Conservation (phyloP, 2,113 vertebrate species). For the Physeter macrocephalus region DNA sequence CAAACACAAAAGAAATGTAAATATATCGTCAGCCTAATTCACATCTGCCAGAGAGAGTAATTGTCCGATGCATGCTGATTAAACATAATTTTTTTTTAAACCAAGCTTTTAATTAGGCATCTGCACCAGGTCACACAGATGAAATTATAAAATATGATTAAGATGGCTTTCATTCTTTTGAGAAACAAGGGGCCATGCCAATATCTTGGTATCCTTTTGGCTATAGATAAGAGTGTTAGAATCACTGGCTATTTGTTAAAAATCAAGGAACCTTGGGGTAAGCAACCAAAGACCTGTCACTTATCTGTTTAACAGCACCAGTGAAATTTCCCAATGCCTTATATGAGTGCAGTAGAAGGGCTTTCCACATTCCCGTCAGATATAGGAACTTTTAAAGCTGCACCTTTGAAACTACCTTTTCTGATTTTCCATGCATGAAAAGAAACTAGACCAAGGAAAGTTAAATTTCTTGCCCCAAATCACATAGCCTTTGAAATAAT, state of each 20-base stretch:
- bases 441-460: not conserved
- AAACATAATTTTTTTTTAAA: slow-evolving; percentile 72
- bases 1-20: slow-evolving; percentile 78
- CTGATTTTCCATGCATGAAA: not conserved
- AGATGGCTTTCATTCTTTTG: slow-evolving; percentile 17
- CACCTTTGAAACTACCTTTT: not conserved
- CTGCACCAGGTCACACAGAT: slow-evolving; percentile 63
- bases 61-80: slow-evolving; percentile 76
- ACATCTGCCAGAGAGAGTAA: slow-evolving; percentile 78
- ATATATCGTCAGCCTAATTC: slow-evolving; percentile 70
- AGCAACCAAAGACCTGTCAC: not conserved
- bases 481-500: not conserved
- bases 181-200: not conserved
- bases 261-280: not conserved
- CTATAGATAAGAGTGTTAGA: not conserved
- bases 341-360: not conserved
- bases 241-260: not conserved
- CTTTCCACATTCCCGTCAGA: not conserved
- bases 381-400: not conserved
- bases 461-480: not conserved
- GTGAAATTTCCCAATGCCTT: not conserved
- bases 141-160: slow-evolving; percentile 48
- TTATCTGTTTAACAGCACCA: not conserved
- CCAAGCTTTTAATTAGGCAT: slow-evolving; percentile 74
- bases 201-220: not conserved